Conservation (phyloP, 2,113 vertebrate species). For the Acrocephalus arundinaceus region DNA sequence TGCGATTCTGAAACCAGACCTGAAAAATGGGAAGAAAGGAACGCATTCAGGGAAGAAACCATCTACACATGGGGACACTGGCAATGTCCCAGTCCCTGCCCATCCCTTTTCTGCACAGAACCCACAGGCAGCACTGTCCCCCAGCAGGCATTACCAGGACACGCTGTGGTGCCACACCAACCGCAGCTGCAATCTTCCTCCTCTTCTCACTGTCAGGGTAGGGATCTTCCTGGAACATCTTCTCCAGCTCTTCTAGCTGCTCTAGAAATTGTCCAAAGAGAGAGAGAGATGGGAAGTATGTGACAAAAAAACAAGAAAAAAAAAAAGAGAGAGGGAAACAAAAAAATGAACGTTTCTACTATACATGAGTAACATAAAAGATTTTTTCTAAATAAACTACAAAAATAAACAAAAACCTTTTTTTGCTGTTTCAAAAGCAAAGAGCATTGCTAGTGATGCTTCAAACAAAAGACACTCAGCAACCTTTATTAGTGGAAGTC, state of each 20-base stretch:
- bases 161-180: conserved; percentile 91
- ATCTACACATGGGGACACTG: not conserved
- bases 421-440: not conserved
- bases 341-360: not conserved
- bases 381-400: not conserved
- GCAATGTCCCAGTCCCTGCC: not conserved
- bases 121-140: not conserved
- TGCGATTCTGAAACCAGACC: conserved; percentile 98
- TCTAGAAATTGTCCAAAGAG: conserved; percentile 71
- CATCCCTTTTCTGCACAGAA: not conserved
- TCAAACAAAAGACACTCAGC: not conserved
- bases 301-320: not conserved
- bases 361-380: not conserved
- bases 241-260: conserved; percentile 88
- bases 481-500: not conserved
- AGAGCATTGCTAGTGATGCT: not conserved
- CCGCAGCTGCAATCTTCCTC: conserved; percentile 81
- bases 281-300: not conserved
- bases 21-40: conserved; percentile 34
- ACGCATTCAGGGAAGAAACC: not conserved
- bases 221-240: conserved; percentile 89
- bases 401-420: not conserved
- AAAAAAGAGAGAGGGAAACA: not conserved
- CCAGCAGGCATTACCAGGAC: conserved; percentile 83
- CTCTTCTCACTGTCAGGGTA: conserved; percentile 92